Conservation (phyloP, 2,888 invertebrate genomes). For the Ornithoptera priamus region DNA sequence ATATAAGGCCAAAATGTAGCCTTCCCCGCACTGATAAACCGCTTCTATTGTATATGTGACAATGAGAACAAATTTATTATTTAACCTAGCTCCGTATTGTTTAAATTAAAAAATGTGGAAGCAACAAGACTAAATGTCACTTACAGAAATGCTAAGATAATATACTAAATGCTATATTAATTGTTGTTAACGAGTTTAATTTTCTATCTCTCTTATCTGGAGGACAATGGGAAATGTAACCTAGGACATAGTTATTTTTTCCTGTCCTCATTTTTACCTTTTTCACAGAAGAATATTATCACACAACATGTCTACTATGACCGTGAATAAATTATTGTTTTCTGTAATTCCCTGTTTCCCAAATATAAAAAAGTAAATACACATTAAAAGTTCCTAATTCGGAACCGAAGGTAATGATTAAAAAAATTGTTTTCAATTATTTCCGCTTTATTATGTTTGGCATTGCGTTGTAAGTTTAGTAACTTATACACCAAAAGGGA, state of each 20-base stretch:
- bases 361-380: not conserved
- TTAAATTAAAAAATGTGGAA: conserved; percentile 1
- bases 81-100: not conserved
- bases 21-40: no score
- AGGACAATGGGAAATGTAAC: conserved; percentile 15
- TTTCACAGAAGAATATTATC: not conserved
- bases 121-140: conserved; percentile 8
- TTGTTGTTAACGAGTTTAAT: conserved; percentile 8
- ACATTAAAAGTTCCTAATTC: not conserved
- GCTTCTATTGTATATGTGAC: not conserved
- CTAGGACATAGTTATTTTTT: conserved; percentile 16
- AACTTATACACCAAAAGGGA: no score
- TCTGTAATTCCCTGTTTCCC: not conserved
- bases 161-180: conserved; percentile 6
- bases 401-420: no score
- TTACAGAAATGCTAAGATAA: conserved; percentile 4
- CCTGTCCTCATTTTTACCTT: conserved; percentile 19
- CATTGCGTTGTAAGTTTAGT: no score
- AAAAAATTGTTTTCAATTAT: no score
- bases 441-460: no score
- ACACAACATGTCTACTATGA: not conserved
- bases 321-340: not conserved
- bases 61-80: not conserved
- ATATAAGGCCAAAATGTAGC: no score
- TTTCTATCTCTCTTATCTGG: conserved; percentile 1